These are phyloP conservation scores for Miniopterus natalensis DNA, from an alignment of 2,113 vertebrate genomes.

Conservation along the genomic window DNA sequence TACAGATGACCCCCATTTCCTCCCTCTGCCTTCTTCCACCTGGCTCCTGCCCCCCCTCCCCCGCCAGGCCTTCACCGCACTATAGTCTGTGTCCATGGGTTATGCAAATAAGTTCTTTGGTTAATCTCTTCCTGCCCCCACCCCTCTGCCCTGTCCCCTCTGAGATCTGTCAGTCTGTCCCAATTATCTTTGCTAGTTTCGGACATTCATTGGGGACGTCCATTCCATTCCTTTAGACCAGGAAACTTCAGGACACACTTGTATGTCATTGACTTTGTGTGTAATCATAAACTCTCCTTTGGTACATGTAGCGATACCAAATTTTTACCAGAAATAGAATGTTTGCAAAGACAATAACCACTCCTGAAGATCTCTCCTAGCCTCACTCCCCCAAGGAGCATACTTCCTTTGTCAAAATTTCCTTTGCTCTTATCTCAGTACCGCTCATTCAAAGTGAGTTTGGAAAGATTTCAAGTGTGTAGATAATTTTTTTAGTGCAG, in stretches of 20 bases:
- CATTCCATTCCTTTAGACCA: background rate
- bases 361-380: background rate
- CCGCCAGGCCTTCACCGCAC: no score
- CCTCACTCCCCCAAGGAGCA: accelerated
- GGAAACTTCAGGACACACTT: background rate
- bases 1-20: no score
- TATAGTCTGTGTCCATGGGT: no score
- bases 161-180: no score
- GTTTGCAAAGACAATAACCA: background rate
- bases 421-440: background rate
- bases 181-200: background rate
- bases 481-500: background rate
- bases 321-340: background rate
- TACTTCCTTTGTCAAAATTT: background rate
- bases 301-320: background rate
- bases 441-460: background rate
- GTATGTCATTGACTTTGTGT: background rate
- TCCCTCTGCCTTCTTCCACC: no score
- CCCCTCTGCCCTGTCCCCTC: no score
- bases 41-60: no score
- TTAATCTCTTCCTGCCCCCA: no score
- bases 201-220: no score
- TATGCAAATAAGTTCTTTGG: no score
- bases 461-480: background rate
- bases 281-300: background rate